A percentile compares a stretch with the other conserved stretches of the same genome.
Conservation (phyloP, 2,888 invertebrate species). For the Artemia sp. region DNA sequence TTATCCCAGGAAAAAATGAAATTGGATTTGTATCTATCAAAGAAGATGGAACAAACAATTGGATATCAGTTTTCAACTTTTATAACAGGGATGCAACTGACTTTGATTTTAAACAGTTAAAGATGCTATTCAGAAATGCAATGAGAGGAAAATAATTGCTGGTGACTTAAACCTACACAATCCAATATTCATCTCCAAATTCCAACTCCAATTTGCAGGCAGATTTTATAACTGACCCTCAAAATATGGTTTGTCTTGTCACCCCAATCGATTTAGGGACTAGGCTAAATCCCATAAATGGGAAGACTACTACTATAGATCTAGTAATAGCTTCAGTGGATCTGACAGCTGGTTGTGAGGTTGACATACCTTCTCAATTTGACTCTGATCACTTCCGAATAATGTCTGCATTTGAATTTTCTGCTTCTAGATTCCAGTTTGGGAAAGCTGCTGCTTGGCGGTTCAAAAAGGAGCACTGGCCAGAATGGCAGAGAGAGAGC, state of each 20-base stretch:
- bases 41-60: neutral
- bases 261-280: neutral
- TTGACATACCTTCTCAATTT: neutral
- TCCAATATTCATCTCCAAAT: neutral
- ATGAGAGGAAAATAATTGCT: conserved; percentile 2
- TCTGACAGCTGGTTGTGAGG: neutral
- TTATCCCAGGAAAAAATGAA: neutral
- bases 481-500: neutral
- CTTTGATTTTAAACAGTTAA: conserved; percentile 6
- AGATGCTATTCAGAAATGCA: conserved; percentile 2
- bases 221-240: conserved; percentile 2
- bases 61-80: neutral
- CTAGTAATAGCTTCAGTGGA: neutral
- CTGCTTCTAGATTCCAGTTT: neutral
- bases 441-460: neutral
- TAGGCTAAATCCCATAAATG: neutral
- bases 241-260: neutral
- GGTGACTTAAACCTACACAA: neutral
- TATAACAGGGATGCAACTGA: neutral
- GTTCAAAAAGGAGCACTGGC: neutral
- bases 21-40: neutral
- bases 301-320: neutral
- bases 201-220: neutral
- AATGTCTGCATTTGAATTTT: neutral
- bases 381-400: neutral